Percentiles rank a stretch among this genome's conserved stretches.
Evolutionary conservation across 2,113 vertebrate genomes (phyloP).

Genomic region (Microcebus jonahi): DNA sequence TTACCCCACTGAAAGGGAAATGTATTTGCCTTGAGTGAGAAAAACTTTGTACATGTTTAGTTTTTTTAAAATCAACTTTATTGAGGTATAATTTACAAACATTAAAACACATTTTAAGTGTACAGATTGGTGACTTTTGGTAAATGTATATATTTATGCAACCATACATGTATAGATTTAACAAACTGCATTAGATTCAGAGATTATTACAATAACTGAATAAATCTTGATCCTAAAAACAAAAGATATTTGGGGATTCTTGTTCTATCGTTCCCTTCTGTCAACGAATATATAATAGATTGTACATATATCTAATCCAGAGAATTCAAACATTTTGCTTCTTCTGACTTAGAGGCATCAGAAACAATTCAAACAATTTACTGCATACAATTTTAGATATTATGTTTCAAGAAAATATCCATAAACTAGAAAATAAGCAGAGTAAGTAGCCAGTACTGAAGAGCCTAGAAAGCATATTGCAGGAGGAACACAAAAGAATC

Average conservation of each 20-base stretch:
- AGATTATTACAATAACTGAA: constrained; percentile 44
- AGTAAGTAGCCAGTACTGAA: not conserved
- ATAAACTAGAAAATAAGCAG: constrained; percentile 28
- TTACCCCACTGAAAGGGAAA: not conserved
- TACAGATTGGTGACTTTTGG: constrained; percentile 12
- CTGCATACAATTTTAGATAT: constrained; percentile 15
- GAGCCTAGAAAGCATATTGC: not conserved
- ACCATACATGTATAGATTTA: constrained; percentile 4
- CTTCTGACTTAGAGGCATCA: constrained; percentile 14
- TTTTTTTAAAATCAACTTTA: constrained; percentile 47
- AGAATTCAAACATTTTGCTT: constrained; percentile 45
- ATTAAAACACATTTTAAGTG: constrained; percentile 33
- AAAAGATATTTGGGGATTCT: constrained; percentile 30
- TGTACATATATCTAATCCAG: not conserved
- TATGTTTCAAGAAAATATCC: constrained; percentile 20
- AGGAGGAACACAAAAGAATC: not conserved
- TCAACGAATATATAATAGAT: not conserved
- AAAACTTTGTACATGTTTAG: constrained; percentile 29
- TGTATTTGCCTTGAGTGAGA: constrained; percentile 35
- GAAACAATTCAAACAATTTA: constrained; percentile 58
- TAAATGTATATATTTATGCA: constrained; percentile 41
- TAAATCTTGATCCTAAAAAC: constrained; percentile 49
- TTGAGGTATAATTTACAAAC: constrained; percentile 30
- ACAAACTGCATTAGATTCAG: constrained; percentile 29
- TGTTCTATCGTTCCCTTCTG: not conserved